A percentile compares a stretch with the other conserved stretches of the same genome.
These are phyloP conservation scores for Exephanes ischioxanthus DNA, from an alignment of 2,888 invertebrate species.

Conservation along the genomic window DNA sequence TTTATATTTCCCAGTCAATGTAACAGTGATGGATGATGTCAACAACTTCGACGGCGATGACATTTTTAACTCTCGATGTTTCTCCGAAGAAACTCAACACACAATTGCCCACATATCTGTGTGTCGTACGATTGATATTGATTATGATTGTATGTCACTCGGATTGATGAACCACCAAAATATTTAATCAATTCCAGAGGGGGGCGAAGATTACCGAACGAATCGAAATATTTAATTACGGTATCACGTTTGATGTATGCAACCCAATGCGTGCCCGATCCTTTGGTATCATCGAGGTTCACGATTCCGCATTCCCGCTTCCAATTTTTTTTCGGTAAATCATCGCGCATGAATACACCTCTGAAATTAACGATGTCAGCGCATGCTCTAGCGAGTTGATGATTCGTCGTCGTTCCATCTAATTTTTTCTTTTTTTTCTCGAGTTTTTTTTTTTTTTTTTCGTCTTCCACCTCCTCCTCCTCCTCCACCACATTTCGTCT, in stretches of 20 bases:
- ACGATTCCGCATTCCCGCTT: conserved; percentile 39
- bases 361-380: conserved; percentile 52
- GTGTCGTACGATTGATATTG: conserved; percentile 21
- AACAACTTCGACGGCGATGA: too few relatives aligned
- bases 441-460: background rate
- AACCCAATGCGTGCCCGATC: conserved; percentile 45
- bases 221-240: conserved; percentile 44
- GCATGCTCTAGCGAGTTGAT: background rate
- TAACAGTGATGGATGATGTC: conserved; percentile 63
- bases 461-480: background rate
- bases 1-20: conserved; percentile 70
- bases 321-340: conserved; percentile 70
- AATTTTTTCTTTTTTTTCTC: background rate
- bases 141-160: background rate
- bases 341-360: conserved; percentile 75
- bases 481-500: background rate
- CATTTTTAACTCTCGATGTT: background rate
- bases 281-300: conserved; percentile 23
- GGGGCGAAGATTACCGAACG: conserved; percentile 42
- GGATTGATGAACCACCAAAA: background rate
- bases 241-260: conserved; percentile 18
- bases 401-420: conserved; percentile 4
- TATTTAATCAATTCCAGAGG: conserved; percentile 31
- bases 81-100: conserved; percentile 55
- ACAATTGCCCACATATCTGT: conserved; percentile 44